Conservation (phyloP, 30 jellyfish, hydroid and myxozoan species). For the Cassiopea xamachana region DNA sequence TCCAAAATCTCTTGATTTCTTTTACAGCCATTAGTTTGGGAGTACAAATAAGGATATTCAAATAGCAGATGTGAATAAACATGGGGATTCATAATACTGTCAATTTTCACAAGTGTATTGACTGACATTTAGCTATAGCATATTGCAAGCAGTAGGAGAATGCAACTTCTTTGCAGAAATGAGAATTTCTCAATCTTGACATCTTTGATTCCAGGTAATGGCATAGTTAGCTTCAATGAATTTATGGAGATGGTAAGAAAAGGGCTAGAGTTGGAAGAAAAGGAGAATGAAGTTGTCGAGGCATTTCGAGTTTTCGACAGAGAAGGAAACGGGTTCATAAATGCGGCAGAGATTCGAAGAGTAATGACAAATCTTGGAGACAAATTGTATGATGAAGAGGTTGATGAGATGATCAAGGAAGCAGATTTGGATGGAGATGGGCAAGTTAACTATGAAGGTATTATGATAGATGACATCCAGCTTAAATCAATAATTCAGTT, state of each 20-base stretch:
- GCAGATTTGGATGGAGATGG: conserved; percentile 98
- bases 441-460: conserved; percentile 93
- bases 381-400: conserved; percentile 87
- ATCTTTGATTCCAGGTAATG: too few relatives aligned
- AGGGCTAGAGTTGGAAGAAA: conserved; percentile 71
- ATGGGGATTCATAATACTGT: too few relatives aligned
- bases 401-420: conserved; percentile 89
- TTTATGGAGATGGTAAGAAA: conserved; percentile 75
- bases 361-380: conserved; percentile 97
- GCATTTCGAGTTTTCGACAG: conserved; percentile 95
- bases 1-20: too few relatives aligned
- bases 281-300: conserved; percentile 88
- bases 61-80: too few relatives aligned
- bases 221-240: conserved; percentile 79
- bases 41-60: too few relatives aligned
- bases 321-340: conserved; percentile 92
- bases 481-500: not conserved
- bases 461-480: too few relatives aligned
- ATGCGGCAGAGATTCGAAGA: conserved; percentile 86
- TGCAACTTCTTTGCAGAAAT: too few relatives aligned
- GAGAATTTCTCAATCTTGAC: too few relatives aligned
- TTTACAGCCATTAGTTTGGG: too few relatives aligned
- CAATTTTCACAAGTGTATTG: too few relatives aligned
- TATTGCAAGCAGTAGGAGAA: too few relatives aligned
- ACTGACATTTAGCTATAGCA: too few relatives aligned